These are phyloP conservation scores for Spizaetus ornatus DNA, from an alignment of 2,113 vertebrate species.

Conservation along the genomic window DNA sequence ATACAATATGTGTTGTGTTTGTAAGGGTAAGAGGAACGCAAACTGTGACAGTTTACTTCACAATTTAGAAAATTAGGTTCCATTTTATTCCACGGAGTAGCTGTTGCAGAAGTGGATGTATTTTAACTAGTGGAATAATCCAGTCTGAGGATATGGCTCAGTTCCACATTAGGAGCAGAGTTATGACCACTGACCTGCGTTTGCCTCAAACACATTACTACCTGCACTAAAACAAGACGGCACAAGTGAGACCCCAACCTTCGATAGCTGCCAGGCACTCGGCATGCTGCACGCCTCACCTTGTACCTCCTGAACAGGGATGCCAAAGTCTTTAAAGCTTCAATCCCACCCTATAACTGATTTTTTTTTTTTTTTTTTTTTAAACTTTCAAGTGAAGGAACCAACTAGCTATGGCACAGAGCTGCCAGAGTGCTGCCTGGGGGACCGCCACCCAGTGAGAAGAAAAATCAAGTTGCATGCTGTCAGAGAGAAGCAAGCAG, in stretches of 20 bases:
- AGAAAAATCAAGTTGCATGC: background rate
- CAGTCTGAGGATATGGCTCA: background rate
- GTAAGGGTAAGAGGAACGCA: background rate
- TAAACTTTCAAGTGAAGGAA: background rate
- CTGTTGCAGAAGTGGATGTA: background rate
- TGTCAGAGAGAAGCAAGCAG: background rate
- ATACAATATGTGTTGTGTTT: background rate
- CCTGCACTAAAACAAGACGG: background rate
- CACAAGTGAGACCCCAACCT: rapidly evolving
- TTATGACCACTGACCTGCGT: background rate
- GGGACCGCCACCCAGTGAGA: background rate
- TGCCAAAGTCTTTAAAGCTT: background rate
- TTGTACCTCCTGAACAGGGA: background rate
- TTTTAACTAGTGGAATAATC: background rate
- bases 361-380: background rate
- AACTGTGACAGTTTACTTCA: background rate
- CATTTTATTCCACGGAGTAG: background rate
- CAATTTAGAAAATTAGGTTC: background rate
- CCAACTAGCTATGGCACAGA: background rate
- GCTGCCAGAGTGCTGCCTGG: background rate
- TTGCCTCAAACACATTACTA: rapidly evolving
- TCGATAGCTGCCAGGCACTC: rapidly evolving
- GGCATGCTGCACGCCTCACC: rapidly evolving
- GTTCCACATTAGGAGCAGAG: background rate
- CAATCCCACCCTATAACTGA: background rate